Evolutionary conservation across 2,797 vertebrate species (phyloP).

Genomic region (Chaunax sp.): DNA sequence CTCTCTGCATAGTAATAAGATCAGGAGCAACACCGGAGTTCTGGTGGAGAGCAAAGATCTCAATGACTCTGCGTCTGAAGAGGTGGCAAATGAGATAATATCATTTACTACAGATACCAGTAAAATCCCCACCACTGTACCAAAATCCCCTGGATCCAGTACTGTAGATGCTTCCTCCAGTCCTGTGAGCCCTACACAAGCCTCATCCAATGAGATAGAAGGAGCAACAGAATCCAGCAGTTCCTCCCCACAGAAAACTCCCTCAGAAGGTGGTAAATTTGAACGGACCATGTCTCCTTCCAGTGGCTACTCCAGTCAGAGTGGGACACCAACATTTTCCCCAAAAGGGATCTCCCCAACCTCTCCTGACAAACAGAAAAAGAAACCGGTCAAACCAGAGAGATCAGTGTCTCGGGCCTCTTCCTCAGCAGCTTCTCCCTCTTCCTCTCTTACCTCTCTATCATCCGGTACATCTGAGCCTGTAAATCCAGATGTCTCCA

Average conservation of each 20-base stretch:
- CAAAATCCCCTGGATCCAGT: slow-evolving; percentile 46
- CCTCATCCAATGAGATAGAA: slow-evolving; percentile 35
- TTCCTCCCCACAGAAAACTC: slow-evolving; percentile 74
- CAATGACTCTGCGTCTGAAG: slow-evolving; percentile 39
- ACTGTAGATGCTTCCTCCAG: slow-evolving; percentile 60
- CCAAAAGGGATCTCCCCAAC: slow-evolving; percentile 84
- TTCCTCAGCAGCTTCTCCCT: slow-evolving; percentile 86
- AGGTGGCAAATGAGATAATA: slow-evolving; percentile 50
- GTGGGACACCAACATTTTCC: slow-evolving; percentile 93
- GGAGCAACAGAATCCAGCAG: slow-evolving; percentile 47
- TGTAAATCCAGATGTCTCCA: slow-evolving; percentile 69
- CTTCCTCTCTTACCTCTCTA: slow-evolving; percentile 90
- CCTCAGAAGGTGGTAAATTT: slow-evolving; percentile 81
- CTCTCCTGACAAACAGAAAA: slow-evolving; percentile 85
- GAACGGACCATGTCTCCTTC: slow-evolving; percentile 97
- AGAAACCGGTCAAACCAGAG: slow-evolving; percentile 89
- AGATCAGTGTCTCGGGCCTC: slow-evolving; percentile 85
- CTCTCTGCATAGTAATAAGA: slow-evolving; percentile 85
- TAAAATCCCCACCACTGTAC: slow-evolving; percentile 46
- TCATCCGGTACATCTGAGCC: slow-evolving; percentile 88
- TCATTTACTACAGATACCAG: slow-evolving; percentile 43
- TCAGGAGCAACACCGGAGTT: slow-evolving; percentile 56
- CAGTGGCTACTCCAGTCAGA: slow-evolving; percentile 98
- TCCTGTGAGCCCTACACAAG: slow-evolving; percentile 40
- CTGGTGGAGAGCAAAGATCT: slow-evolving; percentile 52